Conservation (phyloP, 92 coral and sea anemone genomes). For the Diadumene lineata region DNA sequence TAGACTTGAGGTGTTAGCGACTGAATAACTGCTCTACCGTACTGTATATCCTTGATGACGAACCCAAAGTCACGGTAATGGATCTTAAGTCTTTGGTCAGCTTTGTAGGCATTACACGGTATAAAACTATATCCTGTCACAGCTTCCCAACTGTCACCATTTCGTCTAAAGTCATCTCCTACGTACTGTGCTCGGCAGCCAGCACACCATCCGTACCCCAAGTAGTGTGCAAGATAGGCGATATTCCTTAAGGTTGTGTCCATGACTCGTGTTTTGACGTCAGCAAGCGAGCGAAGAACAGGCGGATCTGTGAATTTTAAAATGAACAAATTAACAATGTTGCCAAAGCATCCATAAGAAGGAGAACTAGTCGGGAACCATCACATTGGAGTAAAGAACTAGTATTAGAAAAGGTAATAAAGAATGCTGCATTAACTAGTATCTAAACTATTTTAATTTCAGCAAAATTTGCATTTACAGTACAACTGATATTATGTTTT, state of each 20-base stretch:
- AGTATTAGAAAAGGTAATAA: too few relatives aligned
- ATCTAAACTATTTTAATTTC: too few relatives aligned
- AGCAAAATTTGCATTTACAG: too few relatives aligned
- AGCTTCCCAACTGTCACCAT: slow-evolving; percentile 73
- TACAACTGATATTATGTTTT: too few relatives aligned
- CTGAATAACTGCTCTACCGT: slow-evolving; percentile 45
- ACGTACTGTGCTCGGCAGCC: slow-evolving; percentile 63
- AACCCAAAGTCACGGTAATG: slow-evolving; percentile 60
- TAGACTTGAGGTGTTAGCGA: slow-evolving; percentile 39
- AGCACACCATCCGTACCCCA: slow-evolving; percentile 72
- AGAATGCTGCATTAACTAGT: too few relatives aligned
- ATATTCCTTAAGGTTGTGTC: slow-evolving; percentile 51
- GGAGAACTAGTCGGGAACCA: too few relatives aligned
- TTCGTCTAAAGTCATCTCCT: slow-evolving; percentile 71
- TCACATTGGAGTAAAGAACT: too few relatives aligned
- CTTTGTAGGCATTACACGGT: slow-evolving; percentile 65
- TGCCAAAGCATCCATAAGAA: too few relatives aligned
- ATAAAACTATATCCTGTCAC: slow-evolving; percentile 21
- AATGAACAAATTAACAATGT: too few relatives aligned
- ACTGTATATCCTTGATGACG: slow-evolving; percentile 55
- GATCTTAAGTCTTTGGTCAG: slow-evolving; percentile 54
- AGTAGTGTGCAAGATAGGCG: slow-evolving; percentile 50
- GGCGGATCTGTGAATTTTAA: slow-evolving; percentile 39
- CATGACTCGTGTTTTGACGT: slow-evolving; percentile 71
- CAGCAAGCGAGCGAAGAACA: slow-evolving; percentile 42